Percentiles rank a stretch among this genome's conserved stretches.
Conservation (phyloP, 2,113 vertebrate species). For the Addax nasomaculatus region DNA sequence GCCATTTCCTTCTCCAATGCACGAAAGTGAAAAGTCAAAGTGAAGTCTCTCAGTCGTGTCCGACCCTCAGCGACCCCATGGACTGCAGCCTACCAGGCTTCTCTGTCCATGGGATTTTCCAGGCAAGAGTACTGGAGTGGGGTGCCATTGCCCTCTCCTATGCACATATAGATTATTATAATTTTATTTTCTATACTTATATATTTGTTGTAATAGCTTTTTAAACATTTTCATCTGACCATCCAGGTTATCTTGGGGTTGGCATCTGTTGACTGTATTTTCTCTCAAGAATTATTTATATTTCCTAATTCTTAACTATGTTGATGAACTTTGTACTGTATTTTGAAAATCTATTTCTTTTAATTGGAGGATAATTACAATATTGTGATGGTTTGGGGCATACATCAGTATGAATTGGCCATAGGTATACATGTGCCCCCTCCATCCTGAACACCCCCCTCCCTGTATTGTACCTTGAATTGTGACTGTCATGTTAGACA, state of each 20-base stretch:
- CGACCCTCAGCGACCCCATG: too few relatives aligned
- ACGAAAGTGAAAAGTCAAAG: too few relatives aligned
- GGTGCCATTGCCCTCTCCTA: too few relatives aligned
- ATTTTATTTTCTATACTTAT: not conserved
- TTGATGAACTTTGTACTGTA: not conserved
- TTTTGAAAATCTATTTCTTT: not conserved
- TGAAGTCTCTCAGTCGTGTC: too few relatives aligned
- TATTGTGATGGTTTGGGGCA: not conserved
- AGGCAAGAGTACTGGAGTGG: too few relatives aligned
- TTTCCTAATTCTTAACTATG: not conserved
- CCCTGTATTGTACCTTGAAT: not conserved
- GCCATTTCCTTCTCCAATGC: too few relatives aligned
- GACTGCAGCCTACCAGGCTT: too few relatives aligned
- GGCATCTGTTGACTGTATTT: not conserved
- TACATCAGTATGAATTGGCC: not conserved
- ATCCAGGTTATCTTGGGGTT: not conserved
- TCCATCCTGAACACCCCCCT: not conserved
- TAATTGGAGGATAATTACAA: not conserved
- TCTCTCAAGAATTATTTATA: not conserved
- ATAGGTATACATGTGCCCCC: not conserved
- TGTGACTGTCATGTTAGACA: not conserved
- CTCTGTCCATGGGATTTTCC: too few relatives aligned
- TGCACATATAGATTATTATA: not conserved
- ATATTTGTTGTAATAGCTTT: not conserved
- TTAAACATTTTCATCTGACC: not conserved